Conservation (phyloP, 2,113 vertebrate genomes). For the Chloropsis cyanopogon region DNA sequence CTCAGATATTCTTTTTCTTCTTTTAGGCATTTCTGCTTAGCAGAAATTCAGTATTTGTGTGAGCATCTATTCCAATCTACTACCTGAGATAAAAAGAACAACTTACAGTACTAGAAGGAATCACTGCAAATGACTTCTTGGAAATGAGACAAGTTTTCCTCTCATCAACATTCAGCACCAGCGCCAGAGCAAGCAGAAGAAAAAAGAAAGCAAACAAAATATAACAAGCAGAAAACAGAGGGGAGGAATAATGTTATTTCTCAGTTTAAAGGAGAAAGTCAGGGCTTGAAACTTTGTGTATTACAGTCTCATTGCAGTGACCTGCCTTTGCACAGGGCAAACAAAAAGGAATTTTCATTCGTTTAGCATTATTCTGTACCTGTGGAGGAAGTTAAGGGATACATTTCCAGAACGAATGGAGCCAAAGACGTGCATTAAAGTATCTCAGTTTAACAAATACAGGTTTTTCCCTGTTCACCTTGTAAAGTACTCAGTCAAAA, state of each 20-base stretch:
- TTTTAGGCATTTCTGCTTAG: background rate
- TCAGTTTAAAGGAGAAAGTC: background rate
- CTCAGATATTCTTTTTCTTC: background rate
- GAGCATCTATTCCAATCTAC: background rate
- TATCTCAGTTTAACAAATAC: background rate
- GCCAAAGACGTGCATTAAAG: background rate
- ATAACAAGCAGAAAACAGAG: slow-evolving; percentile 11
- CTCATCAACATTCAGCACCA: slow-evolving; percentile 55
- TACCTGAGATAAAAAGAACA: background rate
- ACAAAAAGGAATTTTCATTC: background rate
- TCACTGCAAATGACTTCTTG: slow-evolving; percentile 30
- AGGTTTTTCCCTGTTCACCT: background rate
- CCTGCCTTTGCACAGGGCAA: background rate
- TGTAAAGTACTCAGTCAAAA: background rate
- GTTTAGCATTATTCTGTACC: background rate
- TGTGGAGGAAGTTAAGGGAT: background rate
- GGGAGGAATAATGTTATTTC: background rate
- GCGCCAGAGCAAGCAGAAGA: background rate
- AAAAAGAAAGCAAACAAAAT: slow-evolving; percentile 31
- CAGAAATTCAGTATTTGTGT: background rate
- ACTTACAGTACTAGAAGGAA: background rate
- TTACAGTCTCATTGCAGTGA: background rate
- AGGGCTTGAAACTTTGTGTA: background rate
- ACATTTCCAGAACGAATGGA: background rate
- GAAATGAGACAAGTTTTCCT: slow-evolving; percentile 24